A percentile compares a stretch with the other conserved stretches of the same genome.
Conservation (phyloP, 2,113 vertebrate species). For the Esox niger region DNA sequence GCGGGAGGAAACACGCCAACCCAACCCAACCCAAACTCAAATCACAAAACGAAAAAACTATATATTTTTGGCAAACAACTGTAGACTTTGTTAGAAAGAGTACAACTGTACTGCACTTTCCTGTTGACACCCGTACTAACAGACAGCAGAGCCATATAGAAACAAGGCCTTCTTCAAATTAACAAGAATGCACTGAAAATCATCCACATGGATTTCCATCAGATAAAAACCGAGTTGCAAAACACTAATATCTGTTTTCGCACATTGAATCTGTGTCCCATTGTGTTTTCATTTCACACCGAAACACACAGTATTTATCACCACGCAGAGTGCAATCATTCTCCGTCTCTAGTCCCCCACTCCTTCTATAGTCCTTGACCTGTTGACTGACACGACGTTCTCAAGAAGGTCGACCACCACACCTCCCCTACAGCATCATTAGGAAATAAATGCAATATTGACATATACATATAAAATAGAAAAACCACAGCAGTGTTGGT, state of each 20-base stretch:
- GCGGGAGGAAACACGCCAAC: no score
- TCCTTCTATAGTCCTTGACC: slow-evolving; percentile 74
- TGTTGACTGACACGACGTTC: slow-evolving; percentile 69
- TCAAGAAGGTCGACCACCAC: slow-evolving; percentile 74
- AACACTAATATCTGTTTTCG: no score
- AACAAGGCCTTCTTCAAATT: neutral
- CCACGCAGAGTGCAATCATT: slow-evolving; percentile 41
- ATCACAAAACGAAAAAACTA: no score
- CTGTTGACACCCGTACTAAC: slow-evolving; percentile 1
- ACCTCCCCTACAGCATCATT: slow-evolving; percentile 66
- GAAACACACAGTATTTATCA: slow-evolving; percentile 25
- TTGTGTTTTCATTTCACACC: no score
- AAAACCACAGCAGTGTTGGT: slow-evolving; percentile 65
- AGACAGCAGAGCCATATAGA: neutral
- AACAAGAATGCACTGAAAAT: neutral
- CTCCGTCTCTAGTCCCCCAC: slow-evolving; percentile 31
- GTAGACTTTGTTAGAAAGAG: no score
- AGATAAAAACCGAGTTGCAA: no score
- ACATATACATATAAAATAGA: slow-evolving; percentile 73
- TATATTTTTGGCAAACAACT: no score
- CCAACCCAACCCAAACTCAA: no score
- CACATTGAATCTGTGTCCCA: no score
- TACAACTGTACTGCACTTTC: no score
- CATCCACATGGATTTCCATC: no score
- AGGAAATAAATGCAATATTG: slow-evolving; percentile 77